Evolutionary conservation across 2,888 invertebrate genomes (phyloP).

Genomic region (Drosophila pullipes): DNA sequence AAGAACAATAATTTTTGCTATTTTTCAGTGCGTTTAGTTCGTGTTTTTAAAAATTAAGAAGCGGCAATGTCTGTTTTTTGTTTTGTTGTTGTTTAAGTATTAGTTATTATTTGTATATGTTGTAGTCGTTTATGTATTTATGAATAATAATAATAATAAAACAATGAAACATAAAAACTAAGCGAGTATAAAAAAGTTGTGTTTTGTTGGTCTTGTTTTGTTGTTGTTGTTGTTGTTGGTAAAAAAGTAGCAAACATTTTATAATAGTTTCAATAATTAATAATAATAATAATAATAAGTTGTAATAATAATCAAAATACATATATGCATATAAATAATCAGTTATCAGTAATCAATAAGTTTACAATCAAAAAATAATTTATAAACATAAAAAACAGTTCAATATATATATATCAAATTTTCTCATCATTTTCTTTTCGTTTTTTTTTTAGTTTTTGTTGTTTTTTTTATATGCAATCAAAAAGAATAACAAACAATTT

Average conservation of each 20-base stretch:
- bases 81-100: conserved; percentile 25
- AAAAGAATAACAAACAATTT: conserved; percentile 77
- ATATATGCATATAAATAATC: conserved; percentile 72
- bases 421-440: conserved; percentile 6
- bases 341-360: conserved; percentile 76
- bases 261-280: conserved; percentile 55
- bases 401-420: conserved; percentile 64
- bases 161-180: conserved; percentile 76
- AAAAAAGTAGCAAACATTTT: conserved; percentile 71
- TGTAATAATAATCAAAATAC: conserved; percentile 57
- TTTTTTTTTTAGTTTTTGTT: conserved; percentile 11
- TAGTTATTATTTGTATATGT: conserved; percentile 36
- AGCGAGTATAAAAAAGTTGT: conserved; percentile 77
- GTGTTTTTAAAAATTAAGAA: conserved; percentile 45
- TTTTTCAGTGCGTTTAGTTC: conserved; percentile 61
- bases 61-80: conserved; percentile 36
- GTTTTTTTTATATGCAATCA: conserved; percentile 43
- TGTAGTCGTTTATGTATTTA: conserved; percentile 30
- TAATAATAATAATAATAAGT: conserved; percentile 42
- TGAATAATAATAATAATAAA: conserved; percentile 59
- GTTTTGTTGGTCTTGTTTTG: conserved; percentile 47
- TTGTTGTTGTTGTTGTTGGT: conserved; percentile 42
- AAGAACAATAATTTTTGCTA: conserved; percentile 63
- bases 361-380: conserved; percentile 77
- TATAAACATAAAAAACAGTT: conserved; percentile 80